Percentiles rank a stretch among this genome's conserved stretches.
These are phyloP conservation scores for Dasysyrphus tricinctus DNA, from an alignment of 2,888 invertebrate genomes.

Conservation along the genomic window DNA sequence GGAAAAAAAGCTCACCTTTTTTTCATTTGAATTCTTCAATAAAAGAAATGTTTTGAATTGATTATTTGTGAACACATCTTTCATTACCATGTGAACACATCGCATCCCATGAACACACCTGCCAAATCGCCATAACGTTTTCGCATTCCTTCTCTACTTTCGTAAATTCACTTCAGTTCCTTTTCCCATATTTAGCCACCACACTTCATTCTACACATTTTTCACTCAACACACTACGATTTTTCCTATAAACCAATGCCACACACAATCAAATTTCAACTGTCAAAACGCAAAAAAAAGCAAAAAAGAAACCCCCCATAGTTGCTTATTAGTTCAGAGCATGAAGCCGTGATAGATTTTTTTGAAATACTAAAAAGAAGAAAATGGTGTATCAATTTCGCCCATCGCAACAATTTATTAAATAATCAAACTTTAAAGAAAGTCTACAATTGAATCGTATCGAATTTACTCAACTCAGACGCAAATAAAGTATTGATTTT, in stretches of 20 bases:
- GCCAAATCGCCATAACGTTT: constrained; percentile 71
- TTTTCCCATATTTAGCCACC: constrained; percentile 39
- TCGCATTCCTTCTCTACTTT: constrained; percentile 18
- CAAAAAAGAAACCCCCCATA: constrained; percentile 45
- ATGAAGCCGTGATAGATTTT: constrained; percentile 66
- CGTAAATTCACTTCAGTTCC: constrained; percentile 42
- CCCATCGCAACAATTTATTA: constrained; percentile 45
- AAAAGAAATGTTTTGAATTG: too few relatives aligned
- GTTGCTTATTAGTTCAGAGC: constrained; percentile 44
- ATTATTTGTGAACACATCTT: constrained; percentile 4
- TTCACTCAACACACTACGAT: constrained; percentile 9
- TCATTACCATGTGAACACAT: constrained; percentile 14
- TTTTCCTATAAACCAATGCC: constrained; percentile 61
- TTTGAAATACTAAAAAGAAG: constrained; percentile 45
- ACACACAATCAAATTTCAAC: constrained; percentile 57
- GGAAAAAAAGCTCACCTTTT: too few relatives aligned
- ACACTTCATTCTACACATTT: constrained; percentile 66
- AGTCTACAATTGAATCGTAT: constrained; percentile 5
- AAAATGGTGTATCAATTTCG: constrained; percentile 71
- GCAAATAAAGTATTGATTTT: not conserved
- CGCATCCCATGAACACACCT: constrained; percentile 21
- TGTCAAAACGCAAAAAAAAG: constrained; percentile 65
- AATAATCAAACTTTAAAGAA: constrained; percentile 37
- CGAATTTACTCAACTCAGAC: not conserved
- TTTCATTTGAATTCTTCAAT: too few relatives aligned